Evolutionary conservation across 2,113 vertebrate genomes (phyloP).

Genomic region (Microtus richardsoni): DNA sequence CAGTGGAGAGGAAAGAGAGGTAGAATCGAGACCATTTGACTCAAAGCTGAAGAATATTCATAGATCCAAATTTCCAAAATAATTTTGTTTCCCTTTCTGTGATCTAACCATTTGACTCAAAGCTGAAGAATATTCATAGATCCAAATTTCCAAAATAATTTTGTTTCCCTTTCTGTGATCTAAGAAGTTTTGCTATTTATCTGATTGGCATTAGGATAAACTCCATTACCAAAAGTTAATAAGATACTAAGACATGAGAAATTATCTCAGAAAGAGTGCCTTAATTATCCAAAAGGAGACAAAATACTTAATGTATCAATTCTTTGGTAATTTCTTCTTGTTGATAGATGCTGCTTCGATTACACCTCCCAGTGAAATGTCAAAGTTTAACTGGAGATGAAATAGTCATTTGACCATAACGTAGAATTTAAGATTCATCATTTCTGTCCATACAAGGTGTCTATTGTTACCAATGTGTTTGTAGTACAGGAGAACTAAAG

Average conservation of each 20-base stretch:
- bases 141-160: background rate
- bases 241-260: background rate
- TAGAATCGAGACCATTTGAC: background rate
- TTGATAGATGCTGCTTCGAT: background rate
- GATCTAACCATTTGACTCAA: slow-evolving; percentile 21
- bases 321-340: background rate
- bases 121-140: slow-evolving; percentile 14
- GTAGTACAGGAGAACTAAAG: background rate
- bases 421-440: background rate
- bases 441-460: background rate
- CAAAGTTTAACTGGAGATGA: background rate
- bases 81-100: background rate
- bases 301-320: background rate
- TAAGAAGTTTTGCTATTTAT: background rate
- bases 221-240: background rate
- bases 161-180: background rate
- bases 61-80: background rate
- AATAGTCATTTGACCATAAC: background rate
- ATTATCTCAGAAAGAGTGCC: background rate
- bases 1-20: slow-evolving; percentile 12
- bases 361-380: background rate
- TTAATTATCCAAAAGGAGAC: background rate
- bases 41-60: slow-evolving; percentile 7
- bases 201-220: background rate
- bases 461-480: background rate